Percentiles rank a stretch among this genome's conserved stretches.
Conservation (phyloP, 1,140 invertebrate species). For the Musca vetustissima region DNA sequence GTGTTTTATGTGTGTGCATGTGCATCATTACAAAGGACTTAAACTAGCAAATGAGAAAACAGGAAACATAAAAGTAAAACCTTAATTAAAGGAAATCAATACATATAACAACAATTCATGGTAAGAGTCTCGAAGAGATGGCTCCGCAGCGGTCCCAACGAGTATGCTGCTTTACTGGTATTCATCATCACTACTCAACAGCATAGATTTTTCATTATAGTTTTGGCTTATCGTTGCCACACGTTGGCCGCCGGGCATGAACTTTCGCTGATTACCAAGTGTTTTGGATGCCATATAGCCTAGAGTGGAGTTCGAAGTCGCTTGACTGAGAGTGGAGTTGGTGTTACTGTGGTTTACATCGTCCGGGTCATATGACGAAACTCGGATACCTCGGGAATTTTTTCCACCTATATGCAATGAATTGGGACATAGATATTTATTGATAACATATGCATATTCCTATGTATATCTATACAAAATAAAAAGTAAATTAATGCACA, state of each 20-base stretch:
- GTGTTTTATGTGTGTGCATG: too few species aligned
- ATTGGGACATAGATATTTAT: background rate
- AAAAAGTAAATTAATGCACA: too few species aligned
- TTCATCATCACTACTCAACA: constrained; percentile 95
- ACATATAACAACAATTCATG: too few species aligned
- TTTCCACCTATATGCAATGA: constrained; percentile 60
- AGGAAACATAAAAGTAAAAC: too few species aligned
- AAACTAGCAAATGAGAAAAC: too few species aligned
- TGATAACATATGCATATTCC: too few species aligned
- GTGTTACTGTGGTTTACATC: constrained; percentile 57
- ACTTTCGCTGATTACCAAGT: constrained; percentile 52
- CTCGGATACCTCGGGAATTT: constrained; percentile 65
- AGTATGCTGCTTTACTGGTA: constrained; percentile 70
- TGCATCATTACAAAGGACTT: too few species aligned
- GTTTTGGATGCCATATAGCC: constrained; percentile 54
- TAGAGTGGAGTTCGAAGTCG: constrained; percentile 10
- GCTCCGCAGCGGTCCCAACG: too few species aligned
- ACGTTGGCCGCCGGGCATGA: constrained; percentile 63
- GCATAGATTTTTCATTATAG: constrained; percentile 94
- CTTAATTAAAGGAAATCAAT: too few species aligned
- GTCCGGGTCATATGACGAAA: constrained; percentile 69
- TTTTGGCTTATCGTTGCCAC: constrained; percentile 78
- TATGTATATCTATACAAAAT: too few species aligned
- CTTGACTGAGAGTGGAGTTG: constrained; percentile 25
- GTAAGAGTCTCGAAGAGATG: too few species aligned